phyloP scores from a whole-genome alignment of 2,888 invertebrate genomes.

The Melangyna quadrimaculata region DNA sequence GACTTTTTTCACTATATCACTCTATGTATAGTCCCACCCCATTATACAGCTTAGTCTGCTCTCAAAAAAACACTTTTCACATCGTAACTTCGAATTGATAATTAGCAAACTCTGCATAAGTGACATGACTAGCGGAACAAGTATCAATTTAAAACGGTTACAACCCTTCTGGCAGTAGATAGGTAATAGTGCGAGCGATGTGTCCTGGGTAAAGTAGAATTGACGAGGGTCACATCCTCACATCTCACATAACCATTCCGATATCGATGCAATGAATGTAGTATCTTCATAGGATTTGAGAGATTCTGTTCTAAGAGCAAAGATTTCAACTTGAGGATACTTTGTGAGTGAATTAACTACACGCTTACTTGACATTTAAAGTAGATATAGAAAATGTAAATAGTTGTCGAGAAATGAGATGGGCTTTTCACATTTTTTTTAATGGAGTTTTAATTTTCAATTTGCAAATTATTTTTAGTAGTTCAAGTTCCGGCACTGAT shows the following conservation, averaged over 20 bases:
- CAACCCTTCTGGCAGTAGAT: conserved; percentile 67
- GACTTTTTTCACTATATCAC: background rate
- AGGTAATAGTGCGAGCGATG: too few species aligned
- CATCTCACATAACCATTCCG: conserved; percentile 38
- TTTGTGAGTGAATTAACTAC: conserved; percentile 51
- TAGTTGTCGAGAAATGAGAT: conserved; percentile 7
- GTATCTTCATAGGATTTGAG: background rate
- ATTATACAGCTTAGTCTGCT: conserved; percentile 16
- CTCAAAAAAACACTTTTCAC: conserved; percentile 46
- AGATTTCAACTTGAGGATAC: conserved; percentile 42
- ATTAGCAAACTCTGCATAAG: conserved; percentile 72
- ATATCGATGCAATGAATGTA: background rate
- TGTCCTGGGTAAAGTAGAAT: background rate
- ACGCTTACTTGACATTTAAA: conserved; percentile 64
- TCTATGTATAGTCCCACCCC: background rate
- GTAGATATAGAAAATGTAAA: conserved; percentile 9
- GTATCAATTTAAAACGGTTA: conserved; percentile 61
- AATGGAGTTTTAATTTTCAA: background rate
- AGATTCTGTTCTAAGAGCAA: background rate
- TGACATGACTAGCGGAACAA: conserved; percentile 61
- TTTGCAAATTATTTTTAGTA: background rate
- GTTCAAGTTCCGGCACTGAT: background rate
- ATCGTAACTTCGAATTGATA: conserved; percentile 55
- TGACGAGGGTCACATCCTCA: conserved; percentile 57
- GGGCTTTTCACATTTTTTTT: background rate